These are phyloP conservation scores for Helicoverpa assulta DNA, from an alignment of 2,888 invertebrate species.

Conservation along the genomic window DNA sequence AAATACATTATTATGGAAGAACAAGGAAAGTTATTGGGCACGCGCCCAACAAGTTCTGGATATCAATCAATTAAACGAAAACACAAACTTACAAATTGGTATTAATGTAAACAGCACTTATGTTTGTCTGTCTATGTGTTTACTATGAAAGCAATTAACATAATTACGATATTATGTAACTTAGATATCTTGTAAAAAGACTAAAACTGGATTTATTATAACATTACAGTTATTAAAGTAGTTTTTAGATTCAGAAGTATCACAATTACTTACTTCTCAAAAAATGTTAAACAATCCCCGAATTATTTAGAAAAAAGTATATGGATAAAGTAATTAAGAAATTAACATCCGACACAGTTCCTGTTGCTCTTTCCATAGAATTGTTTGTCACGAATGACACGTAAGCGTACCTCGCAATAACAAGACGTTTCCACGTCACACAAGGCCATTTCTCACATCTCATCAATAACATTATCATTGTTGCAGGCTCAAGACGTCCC, in stretches of 20 bases:
- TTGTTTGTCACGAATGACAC: conserved; percentile 7
- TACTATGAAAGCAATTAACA: background rate
- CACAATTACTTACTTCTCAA: too few relatives aligned
- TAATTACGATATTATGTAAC: too few relatives aligned
- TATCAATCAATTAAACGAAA: conserved; percentile 39
- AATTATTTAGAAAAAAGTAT: background rate
- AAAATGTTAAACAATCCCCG: too few relatives aligned
- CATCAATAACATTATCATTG: conserved; percentile 66
- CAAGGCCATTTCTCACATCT: conserved; percentile 34
- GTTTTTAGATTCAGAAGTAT: too few relatives aligned
- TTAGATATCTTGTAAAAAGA: too few relatives aligned
- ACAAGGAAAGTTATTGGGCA: conserved; percentile 11
- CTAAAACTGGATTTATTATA: too few relatives aligned
- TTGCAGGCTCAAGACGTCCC: conserved; percentile 77
- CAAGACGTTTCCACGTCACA: conserved; percentile 17
- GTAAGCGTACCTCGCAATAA: background rate
- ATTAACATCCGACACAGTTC: background rate
- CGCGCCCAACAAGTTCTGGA: conserved; percentile 10
- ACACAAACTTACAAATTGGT: conserved; percentile 11
- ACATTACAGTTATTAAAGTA: too few relatives aligned
- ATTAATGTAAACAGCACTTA: conserved; percentile 13
- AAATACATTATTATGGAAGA: background rate
- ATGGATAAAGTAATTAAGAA: background rate
- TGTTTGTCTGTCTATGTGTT: background rate
- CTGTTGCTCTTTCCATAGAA: background rate